Percentiles rank a stretch among this genome's conserved stretches.
Conservation (phyloP, 2,113 vertebrate genomes). For the Gymnocephalus cernua region DNA sequence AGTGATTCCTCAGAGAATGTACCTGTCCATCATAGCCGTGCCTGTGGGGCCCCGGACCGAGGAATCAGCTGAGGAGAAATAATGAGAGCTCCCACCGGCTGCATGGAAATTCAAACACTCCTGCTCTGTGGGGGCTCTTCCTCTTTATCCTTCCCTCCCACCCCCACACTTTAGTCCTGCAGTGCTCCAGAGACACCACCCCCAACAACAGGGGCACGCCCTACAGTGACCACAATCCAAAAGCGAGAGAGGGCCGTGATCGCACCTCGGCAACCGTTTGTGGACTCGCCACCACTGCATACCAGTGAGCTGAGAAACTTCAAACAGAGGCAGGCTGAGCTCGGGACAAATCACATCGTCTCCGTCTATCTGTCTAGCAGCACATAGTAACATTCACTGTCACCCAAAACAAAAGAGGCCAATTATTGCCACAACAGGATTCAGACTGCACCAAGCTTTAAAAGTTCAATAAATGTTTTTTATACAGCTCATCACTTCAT, state of each 20-base stretch:
- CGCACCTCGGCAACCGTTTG: constrained; percentile 36
- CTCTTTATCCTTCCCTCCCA: constrained; percentile 52
- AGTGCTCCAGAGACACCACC: constrained; percentile 38
- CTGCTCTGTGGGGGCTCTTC: constrained; percentile 59
- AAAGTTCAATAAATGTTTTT: constrained; percentile 50
- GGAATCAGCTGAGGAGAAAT: constrained; percentile 57
- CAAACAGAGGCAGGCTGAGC: constrained; percentile 43
- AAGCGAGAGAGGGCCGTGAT: constrained; percentile 24
- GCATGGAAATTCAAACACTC: constrained; percentile 69
- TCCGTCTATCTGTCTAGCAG: constrained; percentile 34
- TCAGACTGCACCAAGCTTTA: constrained; percentile 31
- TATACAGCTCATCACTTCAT: constrained; percentile 54
- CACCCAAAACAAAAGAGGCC: constrained; percentile 62
- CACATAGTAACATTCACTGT: constrained; percentile 4
- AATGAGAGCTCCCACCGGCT: constrained; percentile 72
- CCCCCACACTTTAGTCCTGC: constrained; percentile 41
- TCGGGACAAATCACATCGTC: constrained; percentile 17
- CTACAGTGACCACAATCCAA: constrained; percentile 46
- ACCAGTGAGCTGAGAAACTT: constrained; percentile 35
- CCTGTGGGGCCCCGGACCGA: constrained; percentile 64
- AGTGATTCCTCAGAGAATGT: constrained; percentile 63
- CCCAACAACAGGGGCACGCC: constrained; percentile 47
- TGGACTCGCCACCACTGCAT: background rate
- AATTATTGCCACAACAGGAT: constrained; percentile 65
- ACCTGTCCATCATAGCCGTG: constrained; percentile 74